Percentiles rank a stretch among this genome's conserved stretches.
Evolutionary conservation across 1,140 invertebrate species (phyloP).

Genomic region (Brachystomella parvula): DNA sequence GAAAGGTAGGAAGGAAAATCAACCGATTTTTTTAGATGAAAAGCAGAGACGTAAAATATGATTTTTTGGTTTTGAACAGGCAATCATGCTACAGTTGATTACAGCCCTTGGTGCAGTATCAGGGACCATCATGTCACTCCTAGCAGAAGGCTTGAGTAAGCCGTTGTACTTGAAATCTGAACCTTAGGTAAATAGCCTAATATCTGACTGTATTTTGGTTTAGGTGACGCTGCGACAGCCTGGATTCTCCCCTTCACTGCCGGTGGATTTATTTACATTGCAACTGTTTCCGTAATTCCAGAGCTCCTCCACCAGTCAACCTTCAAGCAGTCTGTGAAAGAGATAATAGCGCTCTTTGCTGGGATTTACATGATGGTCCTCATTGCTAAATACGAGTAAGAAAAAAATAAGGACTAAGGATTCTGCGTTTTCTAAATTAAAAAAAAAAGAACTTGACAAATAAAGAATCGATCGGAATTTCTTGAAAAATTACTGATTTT

Average conservation of each 20-base stretch:
- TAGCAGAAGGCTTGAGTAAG: slow-evolving; percentile 56
- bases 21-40: slow-evolving; percentile 10
- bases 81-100: slow-evolving; percentile 80
- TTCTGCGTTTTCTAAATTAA: not conserved
- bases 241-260: slow-evolving; percentile 94
- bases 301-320: slow-evolving; percentile 79
- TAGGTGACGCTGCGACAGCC: slow-evolving; percentile 63
- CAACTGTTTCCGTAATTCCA: slow-evolving; percentile 91
- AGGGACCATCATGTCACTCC: slow-evolving; percentile 77
- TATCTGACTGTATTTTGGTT: slow-evolving; percentile 31
- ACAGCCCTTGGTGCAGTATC: slow-evolving; percentile 91
- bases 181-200: not conserved
- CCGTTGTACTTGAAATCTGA: not conserved
- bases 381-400: slow-evolving; percentile 74
- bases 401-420: not conserved
- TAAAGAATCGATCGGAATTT: not conserved
- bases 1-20: slow-evolving; percentile 53
- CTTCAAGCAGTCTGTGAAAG: slow-evolving; percentile 73
- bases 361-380: slow-evolving; percentile 89
- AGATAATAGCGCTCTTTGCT: slow-evolving; percentile 69
- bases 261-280: slow-evolving; percentile 97
- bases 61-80: slow-evolving; percentile 50
- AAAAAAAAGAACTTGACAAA: not conserved
- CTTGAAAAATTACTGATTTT: not conserved
- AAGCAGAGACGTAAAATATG: slow-evolving; percentile 11